A percentile compares a stretch with the other conserved stretches of the same genome.
These are phyloP conservation scores for Saccopteryx leptura DNA, from an alignment of 2,113 vertebrate genomes.

Conservation along the genomic window DNA sequence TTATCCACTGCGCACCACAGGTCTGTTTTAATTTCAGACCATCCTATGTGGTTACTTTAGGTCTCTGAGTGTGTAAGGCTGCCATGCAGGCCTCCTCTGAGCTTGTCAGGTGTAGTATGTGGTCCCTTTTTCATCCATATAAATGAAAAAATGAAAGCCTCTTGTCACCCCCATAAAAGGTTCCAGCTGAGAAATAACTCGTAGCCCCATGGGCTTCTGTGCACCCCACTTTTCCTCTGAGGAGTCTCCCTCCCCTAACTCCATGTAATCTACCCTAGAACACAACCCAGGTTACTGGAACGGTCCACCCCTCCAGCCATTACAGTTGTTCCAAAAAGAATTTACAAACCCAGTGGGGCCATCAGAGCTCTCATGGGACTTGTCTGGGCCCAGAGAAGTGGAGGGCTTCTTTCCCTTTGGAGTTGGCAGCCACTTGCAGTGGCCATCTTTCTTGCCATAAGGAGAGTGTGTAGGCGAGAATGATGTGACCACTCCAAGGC, in stretches of 20 bases:
- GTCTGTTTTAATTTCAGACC: neutral
- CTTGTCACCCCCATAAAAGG: fast-evolving
- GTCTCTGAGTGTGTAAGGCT: neutral
- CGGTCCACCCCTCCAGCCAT: neutral
- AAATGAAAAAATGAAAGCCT: neutral
- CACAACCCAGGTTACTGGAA: neutral
- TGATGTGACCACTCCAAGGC: neutral
- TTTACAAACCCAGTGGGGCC: no score
- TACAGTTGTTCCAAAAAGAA: neutral
- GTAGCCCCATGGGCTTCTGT: fast-evolving
- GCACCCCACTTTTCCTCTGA: neutral
- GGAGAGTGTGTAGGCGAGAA: neutral
- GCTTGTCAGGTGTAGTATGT: neutral
- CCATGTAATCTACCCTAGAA: fast-evolving
- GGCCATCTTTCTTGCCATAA: neutral
- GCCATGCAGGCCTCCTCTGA: neutral
- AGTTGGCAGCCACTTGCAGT: neutral
- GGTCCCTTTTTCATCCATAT: neutral
- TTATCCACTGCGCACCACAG: no score
- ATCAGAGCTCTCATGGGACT: neutral
- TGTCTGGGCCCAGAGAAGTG: neutral
- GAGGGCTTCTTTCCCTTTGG: neutral
- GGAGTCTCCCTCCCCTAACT: neutral
- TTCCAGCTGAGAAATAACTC: neutral
- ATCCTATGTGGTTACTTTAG: neutral